A percentile compares a stretch with the other conserved stretches of the same genome.
phyloP scores from a whole-genome alignment of 2,113 vertebrate genomes.

The Myotis davidii region DNA sequence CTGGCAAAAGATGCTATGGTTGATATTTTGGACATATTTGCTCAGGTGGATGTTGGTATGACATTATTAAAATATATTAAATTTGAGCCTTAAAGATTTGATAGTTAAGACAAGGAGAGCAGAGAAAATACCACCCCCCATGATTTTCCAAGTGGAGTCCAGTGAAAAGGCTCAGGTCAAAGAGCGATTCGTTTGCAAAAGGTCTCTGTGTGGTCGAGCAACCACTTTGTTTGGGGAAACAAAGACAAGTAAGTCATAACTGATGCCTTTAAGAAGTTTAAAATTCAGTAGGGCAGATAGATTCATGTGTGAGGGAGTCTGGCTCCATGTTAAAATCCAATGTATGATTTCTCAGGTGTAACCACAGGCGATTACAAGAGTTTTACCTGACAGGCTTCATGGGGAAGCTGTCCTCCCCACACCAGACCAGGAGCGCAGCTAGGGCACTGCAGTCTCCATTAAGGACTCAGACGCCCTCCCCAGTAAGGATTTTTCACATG shows the following conservation, averaged over 20 bases:
- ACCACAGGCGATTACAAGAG: neutral
- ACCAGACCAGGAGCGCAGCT: neutral
- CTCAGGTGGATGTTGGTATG: neutral
- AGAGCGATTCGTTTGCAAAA: neutral
- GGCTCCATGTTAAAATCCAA: neutral
- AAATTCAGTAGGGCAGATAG: neutral
- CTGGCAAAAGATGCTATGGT: neutral
- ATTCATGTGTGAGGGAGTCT: neutral
- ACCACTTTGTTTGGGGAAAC: neutral
- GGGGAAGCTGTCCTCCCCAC: neutral
- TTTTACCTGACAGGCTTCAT: neutral
- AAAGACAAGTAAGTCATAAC: neutral
- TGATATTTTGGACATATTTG: neutral
- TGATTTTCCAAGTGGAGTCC: neutral
- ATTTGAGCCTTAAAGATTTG: neutral
- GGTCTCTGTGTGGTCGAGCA: neutral
- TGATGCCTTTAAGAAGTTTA: neutral
- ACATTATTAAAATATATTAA: neutral
- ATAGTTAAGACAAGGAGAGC: neutral
- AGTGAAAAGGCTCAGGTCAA: neutral
- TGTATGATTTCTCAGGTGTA: neutral
- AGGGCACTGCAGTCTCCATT: neutral
- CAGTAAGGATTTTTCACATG: neutral
- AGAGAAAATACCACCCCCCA: neutral
- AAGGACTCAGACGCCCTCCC: neutral